Evolutionary conservation across 2,797 vertebrate genomes (phyloP).

Genomic region (Otus scops): DNA sequence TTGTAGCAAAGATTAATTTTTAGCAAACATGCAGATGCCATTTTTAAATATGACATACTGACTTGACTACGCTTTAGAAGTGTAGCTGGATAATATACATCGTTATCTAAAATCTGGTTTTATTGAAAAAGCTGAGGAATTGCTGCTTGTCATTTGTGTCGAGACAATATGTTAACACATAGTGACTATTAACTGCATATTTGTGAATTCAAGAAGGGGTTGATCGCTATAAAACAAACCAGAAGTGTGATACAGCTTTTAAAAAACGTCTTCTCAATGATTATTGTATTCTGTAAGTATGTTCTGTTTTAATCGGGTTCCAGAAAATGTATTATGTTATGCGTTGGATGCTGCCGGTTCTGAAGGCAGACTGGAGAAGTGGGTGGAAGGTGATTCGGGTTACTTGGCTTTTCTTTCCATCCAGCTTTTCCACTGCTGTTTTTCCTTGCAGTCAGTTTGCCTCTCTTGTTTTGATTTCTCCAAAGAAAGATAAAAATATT

Average conservation of each 20-base stretch:
- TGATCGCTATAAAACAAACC: rapidly evolving
- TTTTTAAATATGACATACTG: neutral
- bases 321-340: neutral
- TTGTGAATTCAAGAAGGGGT: neutral
- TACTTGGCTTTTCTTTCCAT: neutral
- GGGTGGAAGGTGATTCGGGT: neutral
- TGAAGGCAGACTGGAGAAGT: neutral
- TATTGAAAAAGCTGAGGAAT: neutral
- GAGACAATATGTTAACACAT: neutral
- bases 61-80: neutral
- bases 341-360: neutral
- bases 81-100: neutral
- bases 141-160: neutral
- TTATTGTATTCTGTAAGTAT: neutral
- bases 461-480: neutral
- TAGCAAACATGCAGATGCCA: neutral
- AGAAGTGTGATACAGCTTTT: neutral
- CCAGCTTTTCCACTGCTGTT: neutral
- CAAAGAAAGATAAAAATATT: neutral
- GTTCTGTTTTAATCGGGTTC: neutral
- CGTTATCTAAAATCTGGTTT: neutral
- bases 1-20: neutral
- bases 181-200: neutral
- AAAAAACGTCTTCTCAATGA: neutral
- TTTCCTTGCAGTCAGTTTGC: neutral